Conservation (phyloP, 2,888 invertebrate genomes). For the Agelastica alni region DNA sequence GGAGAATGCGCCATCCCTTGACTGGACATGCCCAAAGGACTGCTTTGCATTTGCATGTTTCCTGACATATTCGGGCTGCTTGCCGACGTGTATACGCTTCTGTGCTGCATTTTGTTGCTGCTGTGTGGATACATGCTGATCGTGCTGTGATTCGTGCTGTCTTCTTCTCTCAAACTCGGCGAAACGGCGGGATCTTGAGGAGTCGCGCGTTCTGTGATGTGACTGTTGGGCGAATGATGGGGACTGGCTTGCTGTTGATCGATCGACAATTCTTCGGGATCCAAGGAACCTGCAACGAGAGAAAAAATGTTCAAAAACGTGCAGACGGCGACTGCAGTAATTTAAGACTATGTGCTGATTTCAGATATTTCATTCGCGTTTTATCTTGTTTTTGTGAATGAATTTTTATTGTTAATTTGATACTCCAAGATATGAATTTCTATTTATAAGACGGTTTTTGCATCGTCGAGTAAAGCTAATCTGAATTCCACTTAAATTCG, state of each 20-base stretch:
- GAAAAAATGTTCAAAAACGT: no score
- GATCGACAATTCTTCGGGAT: constrained; percentile 78
- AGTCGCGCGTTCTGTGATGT: constrained; percentile 61
- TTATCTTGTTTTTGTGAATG: constrained; percentile 27
- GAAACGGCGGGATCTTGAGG: constrained; percentile 60
- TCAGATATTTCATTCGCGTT: constrained; percentile 26
- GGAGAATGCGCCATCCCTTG: constrained; percentile 61
- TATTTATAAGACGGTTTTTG: constrained; percentile 6
- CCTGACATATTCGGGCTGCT: constrained; percentile 59
- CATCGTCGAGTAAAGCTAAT: constrained; percentile 7
- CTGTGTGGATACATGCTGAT: constrained; percentile 63
- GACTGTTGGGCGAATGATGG: constrained; percentile 51
- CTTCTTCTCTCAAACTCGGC: constrained; percentile 73
- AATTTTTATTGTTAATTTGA: constrained; percentile 25
- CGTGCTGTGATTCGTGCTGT: constrained; percentile 71
- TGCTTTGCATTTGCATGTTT: constrained; percentile 55
- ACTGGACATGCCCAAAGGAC: constrained; percentile 54
- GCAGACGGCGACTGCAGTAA: constrained; percentile 16
- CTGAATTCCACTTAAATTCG: constrained; percentile 3
- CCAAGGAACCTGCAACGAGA: constrained; percentile 72
- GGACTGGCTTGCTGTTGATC: constrained; percentile 59
- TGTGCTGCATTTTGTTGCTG: constrained; percentile 48
- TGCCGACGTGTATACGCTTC: constrained; percentile 71
- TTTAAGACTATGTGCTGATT: constrained; percentile 19
- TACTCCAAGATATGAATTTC: constrained; percentile 20